Evolutionary conservation across 2,113 vertebrate species (phyloP).

Genomic region (Cricetomys ansorgei): DNA sequence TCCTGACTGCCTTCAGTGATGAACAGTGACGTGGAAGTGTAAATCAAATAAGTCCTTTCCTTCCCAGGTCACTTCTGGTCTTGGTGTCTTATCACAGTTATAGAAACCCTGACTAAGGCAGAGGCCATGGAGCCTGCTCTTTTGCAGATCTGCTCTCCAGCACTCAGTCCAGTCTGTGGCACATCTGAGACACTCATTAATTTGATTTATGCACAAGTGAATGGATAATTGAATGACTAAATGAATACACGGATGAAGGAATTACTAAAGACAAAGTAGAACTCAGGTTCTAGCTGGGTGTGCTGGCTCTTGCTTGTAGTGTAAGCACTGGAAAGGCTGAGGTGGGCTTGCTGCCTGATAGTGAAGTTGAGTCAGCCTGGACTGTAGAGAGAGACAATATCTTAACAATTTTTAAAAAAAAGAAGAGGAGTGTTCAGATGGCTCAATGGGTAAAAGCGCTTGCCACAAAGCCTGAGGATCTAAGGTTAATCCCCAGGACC

Average conservation of each 20-base stretch:
- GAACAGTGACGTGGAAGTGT: not conserved
- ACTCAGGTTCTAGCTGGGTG: not conserved
- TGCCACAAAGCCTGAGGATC: not conserved
- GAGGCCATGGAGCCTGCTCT: not conserved
- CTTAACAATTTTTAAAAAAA: not conserved
- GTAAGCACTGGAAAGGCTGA: not conserved
- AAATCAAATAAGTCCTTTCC: not conserved
- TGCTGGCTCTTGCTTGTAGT: not conserved
- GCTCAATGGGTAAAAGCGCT: not conserved
- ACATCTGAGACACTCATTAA: not conserved
- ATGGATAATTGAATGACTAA: constrained; percentile 8
- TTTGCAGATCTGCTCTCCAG: not conserved
- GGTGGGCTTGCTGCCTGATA: not conserved
- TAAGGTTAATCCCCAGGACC: not conserved
- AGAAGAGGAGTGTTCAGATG: not conserved
- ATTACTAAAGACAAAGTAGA: not conserved
- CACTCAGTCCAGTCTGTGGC: not conserved
- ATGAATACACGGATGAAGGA: constrained; percentile 11
- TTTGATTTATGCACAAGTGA: not conserved
- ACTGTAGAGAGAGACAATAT: not conserved
- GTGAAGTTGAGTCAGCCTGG: not conserved
- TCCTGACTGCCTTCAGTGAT: not conserved
- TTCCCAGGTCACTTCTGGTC: not conserved
- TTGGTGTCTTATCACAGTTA: not conserved
- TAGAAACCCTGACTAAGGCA: not conserved